Conservation (phyloP, 1,140 invertebrate species). For the Nymphalis io region DNA sequence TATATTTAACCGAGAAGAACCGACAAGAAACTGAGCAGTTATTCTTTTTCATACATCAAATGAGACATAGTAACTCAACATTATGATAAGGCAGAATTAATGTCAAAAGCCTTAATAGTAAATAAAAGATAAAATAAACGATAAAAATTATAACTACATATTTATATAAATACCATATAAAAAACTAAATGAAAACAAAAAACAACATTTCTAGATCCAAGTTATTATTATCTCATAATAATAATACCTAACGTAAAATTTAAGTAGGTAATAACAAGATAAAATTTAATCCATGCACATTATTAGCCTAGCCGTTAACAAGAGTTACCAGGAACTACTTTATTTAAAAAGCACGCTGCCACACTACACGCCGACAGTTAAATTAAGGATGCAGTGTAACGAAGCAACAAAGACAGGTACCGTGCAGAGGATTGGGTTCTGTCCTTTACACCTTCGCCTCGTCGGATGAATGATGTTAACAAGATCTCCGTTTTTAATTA, state of each 20-base stretch:
- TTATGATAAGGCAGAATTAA: no score
- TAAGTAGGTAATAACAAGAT: background rate
- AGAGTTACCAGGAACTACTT: slow-evolving; percentile 19
- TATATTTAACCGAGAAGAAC: no score
- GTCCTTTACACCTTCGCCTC: slow-evolving; percentile 34
- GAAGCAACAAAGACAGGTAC: background rate
- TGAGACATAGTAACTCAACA: no score
- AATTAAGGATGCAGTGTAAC: slow-evolving; percentile 14
- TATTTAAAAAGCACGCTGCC: slow-evolving; percentile 18
- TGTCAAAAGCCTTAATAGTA: no score
- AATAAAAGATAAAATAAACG: no score
- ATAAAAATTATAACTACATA: no score
- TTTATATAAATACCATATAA: background rate
- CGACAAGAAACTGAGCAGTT: no score
- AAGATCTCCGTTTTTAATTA: background rate
- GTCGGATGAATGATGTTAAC: slow-evolving; percentile 27
- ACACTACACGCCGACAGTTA: slow-evolving; percentile 18
- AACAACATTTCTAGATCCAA: no score
- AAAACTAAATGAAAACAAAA: no score
- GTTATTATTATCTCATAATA: no score
- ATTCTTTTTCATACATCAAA: no score
- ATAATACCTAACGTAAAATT: no score
- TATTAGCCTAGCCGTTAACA: background rate
- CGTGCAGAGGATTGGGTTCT: slow-evolving; percentile 15
- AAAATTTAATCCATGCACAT: background rate